Evolutionary conservation across 2,797 vertebrate genomes (phyloP).

Genomic region (Siniperca undulata): DNA sequence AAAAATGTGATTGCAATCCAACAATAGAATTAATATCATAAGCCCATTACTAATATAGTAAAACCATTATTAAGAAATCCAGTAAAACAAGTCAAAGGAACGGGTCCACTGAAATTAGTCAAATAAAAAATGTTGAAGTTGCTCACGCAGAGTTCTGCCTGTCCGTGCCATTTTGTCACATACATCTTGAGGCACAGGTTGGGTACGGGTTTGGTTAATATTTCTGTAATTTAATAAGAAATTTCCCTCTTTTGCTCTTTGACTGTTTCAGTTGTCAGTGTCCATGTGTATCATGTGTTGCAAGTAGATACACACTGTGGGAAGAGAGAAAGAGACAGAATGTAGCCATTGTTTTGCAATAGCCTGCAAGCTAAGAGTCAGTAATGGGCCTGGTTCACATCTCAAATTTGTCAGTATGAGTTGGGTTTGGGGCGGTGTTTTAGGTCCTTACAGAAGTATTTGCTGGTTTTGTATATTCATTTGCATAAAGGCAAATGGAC

Average conservation of each 20-base stretch:
- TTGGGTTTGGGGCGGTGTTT: background rate
- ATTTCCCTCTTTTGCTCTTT: background rate
- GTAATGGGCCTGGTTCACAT: background rate
- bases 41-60: background rate
- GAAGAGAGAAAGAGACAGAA: background rate
- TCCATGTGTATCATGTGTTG: background rate
- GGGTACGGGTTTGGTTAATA: background rate
- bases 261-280: background rate
- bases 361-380: background rate
- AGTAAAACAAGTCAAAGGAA: background rate
- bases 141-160: background rate
- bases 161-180: background rate
- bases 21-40: conserved; percentile 11
- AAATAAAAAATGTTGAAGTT: background rate
- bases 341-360: background rate
- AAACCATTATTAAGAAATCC: background rate
- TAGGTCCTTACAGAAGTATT: background rate
- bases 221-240: conserved; percentile 3
- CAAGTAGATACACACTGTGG: background rate
- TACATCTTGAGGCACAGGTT: background rate
- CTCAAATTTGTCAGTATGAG: background rate
- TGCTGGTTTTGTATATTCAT: background rate
- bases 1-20: background rate
- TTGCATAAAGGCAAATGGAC: background rate
- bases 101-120: background rate